Conservation (phyloP, 2,797 vertebrate species). For the Pelochelys cantorii region DNA sequence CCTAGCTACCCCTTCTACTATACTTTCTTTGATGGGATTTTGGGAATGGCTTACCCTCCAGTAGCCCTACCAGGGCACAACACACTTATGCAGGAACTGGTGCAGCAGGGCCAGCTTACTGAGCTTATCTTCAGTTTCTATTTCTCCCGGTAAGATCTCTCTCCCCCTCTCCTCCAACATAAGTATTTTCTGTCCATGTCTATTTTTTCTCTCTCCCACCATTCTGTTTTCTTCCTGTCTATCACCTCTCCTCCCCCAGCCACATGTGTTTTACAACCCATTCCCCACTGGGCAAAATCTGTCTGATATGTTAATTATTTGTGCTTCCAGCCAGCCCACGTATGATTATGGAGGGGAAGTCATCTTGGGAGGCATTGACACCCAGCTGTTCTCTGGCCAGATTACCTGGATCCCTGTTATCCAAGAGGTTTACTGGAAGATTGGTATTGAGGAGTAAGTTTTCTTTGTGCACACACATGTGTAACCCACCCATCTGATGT, state of each 20-base stretch:
- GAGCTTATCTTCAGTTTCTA: conserved; percentile 83
- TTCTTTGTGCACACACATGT: too few relatives aligned
- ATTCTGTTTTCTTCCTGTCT: not conserved
- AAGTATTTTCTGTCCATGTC: not conserved
- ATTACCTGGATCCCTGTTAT: conserved; percentile 84
- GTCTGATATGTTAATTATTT: not conserved
- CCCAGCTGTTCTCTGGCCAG: conserved; percentile 75
- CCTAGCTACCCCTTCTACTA: conserved; percentile 80
- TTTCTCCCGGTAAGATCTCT: conserved; percentile 70
- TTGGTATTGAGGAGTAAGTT: conserved; percentile 81
- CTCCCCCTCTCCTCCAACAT: not conserved
- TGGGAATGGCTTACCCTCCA: conserved; percentile 82
- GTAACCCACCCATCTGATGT: too few relatives aligned
- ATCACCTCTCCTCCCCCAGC: fast-evolving
- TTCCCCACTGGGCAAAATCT: not conserved
- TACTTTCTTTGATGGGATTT: conserved; percentile 83
- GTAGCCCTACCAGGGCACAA: conserved; percentile 53
- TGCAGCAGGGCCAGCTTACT: conserved; percentile 78
- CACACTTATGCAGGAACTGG: conserved; percentile 76
- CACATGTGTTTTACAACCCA: fast-evolving
- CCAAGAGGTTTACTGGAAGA: conserved; percentile 84
- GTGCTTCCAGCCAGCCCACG: conserved; percentile 73
- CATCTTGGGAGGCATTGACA: conserved; percentile 80
- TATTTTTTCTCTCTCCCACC: not conserved
- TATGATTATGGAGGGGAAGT: conserved; percentile 78